These are phyloP conservation scores for Drosophila mayri DNA, from an alignment of 1,140 invertebrate species.

Conservation along the genomic window DNA sequence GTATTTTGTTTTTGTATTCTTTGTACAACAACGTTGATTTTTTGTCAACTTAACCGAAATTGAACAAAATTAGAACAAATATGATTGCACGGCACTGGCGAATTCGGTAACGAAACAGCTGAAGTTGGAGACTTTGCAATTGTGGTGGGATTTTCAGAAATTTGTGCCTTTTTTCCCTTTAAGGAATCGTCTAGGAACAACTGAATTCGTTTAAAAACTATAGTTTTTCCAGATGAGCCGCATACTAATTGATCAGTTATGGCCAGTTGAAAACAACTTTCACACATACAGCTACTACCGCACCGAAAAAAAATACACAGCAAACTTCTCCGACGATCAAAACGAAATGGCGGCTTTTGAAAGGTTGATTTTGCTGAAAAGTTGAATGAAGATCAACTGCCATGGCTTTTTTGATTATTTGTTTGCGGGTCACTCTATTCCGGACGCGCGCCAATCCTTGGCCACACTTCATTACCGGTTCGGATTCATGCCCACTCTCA, in stretches of 20 bases:
- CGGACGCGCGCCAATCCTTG: too few species aligned
- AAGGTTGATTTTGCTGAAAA: too few species aligned
- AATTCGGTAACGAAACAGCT: slow-evolving; percentile 14
- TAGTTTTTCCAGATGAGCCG: slow-evolving; percentile 8
- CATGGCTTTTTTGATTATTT: too few species aligned
- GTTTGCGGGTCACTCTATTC: too few species aligned
- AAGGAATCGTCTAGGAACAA: background rate
- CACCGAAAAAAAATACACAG: slow-evolving; percentile 37
- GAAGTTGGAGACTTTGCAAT: background rate
- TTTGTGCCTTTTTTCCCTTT: background rate
- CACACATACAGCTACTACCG: slow-evolving; percentile 20
- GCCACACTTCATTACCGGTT: too few species aligned
- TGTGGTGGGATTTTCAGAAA: slow-evolving; percentile 1
- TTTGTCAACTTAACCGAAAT: slow-evolving; percentile 20
- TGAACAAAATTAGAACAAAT: slow-evolving; percentile 38
- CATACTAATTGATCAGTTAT: slow-evolving; percentile 17
- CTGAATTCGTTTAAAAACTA: slow-evolving; percentile 1
- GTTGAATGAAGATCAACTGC: too few species aligned
- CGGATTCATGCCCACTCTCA: too few species aligned
- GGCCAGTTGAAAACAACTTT: slow-evolving; percentile 20
- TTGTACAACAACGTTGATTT: slow-evolving; percentile 19
- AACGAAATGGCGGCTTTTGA: slow-evolving; percentile 31
- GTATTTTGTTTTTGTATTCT: slow-evolving; percentile 5
- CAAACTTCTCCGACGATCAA: slow-evolving; percentile 47
- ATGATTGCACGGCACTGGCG: slow-evolving; percentile 39